A percentile compares a stretch with the other conserved stretches of the same genome.
Conservation (phyloP, 1,140 invertebrate genomes). For the Phocides pigmalion region DNA sequence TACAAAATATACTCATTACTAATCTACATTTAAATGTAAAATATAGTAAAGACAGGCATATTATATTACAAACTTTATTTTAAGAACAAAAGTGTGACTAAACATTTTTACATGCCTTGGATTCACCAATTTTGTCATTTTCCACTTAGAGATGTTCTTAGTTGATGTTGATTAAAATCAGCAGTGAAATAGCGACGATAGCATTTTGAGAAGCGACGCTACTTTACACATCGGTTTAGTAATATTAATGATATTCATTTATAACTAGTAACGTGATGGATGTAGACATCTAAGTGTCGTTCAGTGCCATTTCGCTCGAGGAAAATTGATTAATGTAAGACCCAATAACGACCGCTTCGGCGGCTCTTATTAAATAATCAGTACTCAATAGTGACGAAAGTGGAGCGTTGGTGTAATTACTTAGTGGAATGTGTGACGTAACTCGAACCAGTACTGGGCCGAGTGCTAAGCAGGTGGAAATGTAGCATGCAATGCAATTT, state of each 20-base stretch:
- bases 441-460: constrained; percentile 8
- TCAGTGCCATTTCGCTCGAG: constrained; percentile 9
- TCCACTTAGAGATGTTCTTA: too few relatives aligned
- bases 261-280: not conserved
- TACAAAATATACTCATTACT: too few relatives aligned
- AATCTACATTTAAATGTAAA: too few relatives aligned
- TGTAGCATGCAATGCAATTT: not conserved
- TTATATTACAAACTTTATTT: too few relatives aligned
- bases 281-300: constrained; percentile 5
- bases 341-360: constrained; percentile 14
- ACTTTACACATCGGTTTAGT: not conserved
- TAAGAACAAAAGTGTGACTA: too few relatives aligned
- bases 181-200: too few relatives aligned
- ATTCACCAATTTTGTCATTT: too few relatives aligned
- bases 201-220: too few relatives aligned
- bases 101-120: too few relatives aligned
- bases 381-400: constrained; percentile 24
- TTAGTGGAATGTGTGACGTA: constrained; percentile 26
- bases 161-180: too few relatives aligned
- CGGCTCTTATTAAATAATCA: constrained; percentile 26
- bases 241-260: not conserved
- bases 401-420: constrained; percentile 24
- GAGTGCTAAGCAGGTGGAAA: constrained; percentile 7
- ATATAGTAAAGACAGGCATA: too few relatives aligned
- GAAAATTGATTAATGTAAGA: constrained; percentile 25